phyloP scores from a whole-genome alignment of 2,113 vertebrate species.

The Microcebus ravelobensis region DNA sequence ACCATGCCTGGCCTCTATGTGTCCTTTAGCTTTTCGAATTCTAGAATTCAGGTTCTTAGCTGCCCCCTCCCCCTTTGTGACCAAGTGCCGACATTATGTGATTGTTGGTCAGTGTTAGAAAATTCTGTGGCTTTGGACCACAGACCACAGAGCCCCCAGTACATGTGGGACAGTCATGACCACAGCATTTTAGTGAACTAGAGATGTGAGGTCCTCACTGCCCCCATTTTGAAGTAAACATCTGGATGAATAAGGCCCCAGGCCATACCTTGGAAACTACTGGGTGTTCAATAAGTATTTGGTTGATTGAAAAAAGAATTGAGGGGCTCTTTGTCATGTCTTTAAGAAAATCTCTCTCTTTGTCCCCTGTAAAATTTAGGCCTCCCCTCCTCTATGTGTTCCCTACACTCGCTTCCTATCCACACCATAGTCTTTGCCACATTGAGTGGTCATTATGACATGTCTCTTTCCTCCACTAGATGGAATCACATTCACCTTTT shows the following conservation, averaged over 20 bases:
- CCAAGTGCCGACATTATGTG: neutral
- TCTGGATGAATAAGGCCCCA: neutral
- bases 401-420: neutral
- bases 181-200: neutral
- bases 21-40: neutral
- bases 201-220: neutral
- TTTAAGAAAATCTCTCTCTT: conserved; percentile 12
- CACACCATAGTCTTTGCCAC: neutral
- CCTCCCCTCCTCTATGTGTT: neutral
- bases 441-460: neutral
- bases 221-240: neutral
- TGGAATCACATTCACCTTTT: neutral
- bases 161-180: neutral
- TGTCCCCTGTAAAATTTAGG: neutral
- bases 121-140: neutral
- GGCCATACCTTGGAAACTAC: neutral
- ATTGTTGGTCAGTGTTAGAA: neutral
- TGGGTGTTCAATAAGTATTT: neutral
- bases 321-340: neutral
- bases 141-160: neutral
- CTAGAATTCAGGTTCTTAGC: conserved; percentile 14
- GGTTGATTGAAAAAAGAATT: neutral
- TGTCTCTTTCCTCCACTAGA: neutral
- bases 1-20: neutral
- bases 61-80: neutral